Percentiles rank a stretch among this genome's conserved stretches.
These are phyloP conservation scores for Cephalophus harveyi DNA, from an alignment of 2,113 vertebrate species.

Conservation along the genomic window DNA sequence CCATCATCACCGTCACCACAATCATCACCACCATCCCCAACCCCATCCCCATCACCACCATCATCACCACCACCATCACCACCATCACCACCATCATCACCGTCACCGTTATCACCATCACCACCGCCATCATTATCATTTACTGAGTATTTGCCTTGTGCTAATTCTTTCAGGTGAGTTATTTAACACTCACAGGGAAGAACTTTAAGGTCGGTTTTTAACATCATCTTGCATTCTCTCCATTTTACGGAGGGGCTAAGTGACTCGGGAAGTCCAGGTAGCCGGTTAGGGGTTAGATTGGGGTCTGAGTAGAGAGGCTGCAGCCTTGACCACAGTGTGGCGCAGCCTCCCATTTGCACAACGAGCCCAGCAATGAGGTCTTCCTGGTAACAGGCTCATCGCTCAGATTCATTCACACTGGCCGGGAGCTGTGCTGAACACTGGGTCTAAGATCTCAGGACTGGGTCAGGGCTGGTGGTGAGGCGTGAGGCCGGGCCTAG, in stretches of 20 bases:
- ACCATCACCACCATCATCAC: rapidly evolving
- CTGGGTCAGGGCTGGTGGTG: not conserved
- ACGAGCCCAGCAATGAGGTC: not conserved
- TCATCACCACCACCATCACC: rapidly evolving
- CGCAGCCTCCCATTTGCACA: too few relatives aligned
- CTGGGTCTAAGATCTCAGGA: not conserved
- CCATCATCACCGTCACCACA: rapidly evolving
- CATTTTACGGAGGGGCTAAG: not conserved
- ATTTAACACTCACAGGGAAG: not conserved
- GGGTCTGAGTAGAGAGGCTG: not conserved
- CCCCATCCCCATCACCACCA: rapidly evolving
- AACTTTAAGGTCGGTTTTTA: not conserved
- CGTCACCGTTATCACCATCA: rapidly evolving
- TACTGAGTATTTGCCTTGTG: not conserved
- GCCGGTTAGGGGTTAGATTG: rapidly evolving
- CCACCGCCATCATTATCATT: rapidly evolving
- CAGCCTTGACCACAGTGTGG: not conserved
- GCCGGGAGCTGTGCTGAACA: not conserved
- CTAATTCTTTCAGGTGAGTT: not conserved
- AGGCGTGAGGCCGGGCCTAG: not conserved
- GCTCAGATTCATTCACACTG: rapidly evolving
- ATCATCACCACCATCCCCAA: rapidly evolving
- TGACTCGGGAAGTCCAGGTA: not conserved
- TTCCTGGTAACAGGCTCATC: too few relatives aligned
- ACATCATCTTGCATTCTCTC: not conserved